Percentiles rank a stretch among this genome's conserved stretches.
Conservation (phyloP, 2,888 invertebrate genomes). For the Xestoiulus laeticollis region DNA sequence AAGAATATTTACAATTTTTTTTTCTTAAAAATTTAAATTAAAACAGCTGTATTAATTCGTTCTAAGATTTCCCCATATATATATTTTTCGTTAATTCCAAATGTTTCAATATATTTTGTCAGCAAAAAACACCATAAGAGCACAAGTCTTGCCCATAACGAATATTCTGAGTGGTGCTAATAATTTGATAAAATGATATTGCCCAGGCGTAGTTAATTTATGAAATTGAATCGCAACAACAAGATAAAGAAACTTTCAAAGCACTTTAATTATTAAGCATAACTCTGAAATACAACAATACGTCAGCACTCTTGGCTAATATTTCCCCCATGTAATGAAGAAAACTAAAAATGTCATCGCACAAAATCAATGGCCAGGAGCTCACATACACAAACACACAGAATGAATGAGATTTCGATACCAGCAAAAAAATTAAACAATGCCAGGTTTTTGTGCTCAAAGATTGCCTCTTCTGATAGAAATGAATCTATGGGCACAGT, state of each 20-base stretch:
- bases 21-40: too few species aligned
- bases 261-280: conserved; percentile 9
- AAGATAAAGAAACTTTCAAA: neutral
- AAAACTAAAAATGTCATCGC: conserved; percentile 9
- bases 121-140: too few species aligned
- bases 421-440: neutral
- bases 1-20: too few species aligned
- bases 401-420: neutral
- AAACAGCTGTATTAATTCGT: too few species aligned
- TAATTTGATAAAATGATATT: too few species aligned
- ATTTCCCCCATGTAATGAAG: neutral
- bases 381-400: neutral
- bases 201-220: too few species aligned
- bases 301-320: conserved; percentile 1
- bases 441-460: neutral
- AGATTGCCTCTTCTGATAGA: neutral
- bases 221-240: neutral
- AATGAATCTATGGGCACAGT: neutral
- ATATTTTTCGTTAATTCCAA: too few species aligned
- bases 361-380: neutral
- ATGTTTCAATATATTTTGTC: too few species aligned
- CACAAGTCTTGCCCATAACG: too few species aligned
- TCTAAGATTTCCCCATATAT: too few species aligned
- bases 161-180: too few species aligned
- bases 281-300: conserved; percentile 9